Evolutionary conservation across 53 echinoderm and acorn worm genomes (phyloP), one percentile per base, ranked within the genome.

Genomic region (Luidia sarsii): DNA sequence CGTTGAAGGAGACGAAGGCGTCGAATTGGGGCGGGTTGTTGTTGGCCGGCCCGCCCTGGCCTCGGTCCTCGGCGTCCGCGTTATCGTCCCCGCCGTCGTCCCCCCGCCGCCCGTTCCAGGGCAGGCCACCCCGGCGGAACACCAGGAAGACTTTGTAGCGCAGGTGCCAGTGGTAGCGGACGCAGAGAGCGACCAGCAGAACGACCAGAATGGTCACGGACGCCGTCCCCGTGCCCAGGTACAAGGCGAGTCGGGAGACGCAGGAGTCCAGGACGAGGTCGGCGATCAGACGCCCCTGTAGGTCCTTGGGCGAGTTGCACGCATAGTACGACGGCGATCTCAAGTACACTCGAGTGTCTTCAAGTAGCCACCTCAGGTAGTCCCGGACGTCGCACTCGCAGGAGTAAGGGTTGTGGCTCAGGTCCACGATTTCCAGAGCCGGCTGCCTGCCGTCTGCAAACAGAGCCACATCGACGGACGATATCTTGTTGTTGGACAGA

Each of bases 141-240:
- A 71, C 20, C 36, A 71, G 31, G 71, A 62, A 80, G 31, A 61
- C 32, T 31, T 80, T 80, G 64, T 80, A 80, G 43, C 63, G 61
- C 33, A 80, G 4, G 34, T 80, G 80, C 80, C 80, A 80, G 64
- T 64, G 80, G 57, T 63, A 80, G 5, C 80, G 80, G 23, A 80
- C 63, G 63, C 50, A 50, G 43, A 80, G 9, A 29, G 46, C 19
- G 33, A 43, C 50, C 7, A 60, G 7, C 7, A 2, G 10, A 13
- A 60, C 4, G 5, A 62, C 16, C 7, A 43, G 30, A 2, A 80
- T 22, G 7, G 34, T 20, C 29, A 19, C 71, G 32, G 52, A 50
- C n/a, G 35, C 36, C 33, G 33, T 33, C n/a, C 53, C 33, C 32
- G 35, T 52, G n/a, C 71, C 51, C 10, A 71, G 71, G 71, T 71